phyloP scores from a whole-genome alignment of 2,797 vertebrate species.

The Coranthus polyacanthus region DNA sequence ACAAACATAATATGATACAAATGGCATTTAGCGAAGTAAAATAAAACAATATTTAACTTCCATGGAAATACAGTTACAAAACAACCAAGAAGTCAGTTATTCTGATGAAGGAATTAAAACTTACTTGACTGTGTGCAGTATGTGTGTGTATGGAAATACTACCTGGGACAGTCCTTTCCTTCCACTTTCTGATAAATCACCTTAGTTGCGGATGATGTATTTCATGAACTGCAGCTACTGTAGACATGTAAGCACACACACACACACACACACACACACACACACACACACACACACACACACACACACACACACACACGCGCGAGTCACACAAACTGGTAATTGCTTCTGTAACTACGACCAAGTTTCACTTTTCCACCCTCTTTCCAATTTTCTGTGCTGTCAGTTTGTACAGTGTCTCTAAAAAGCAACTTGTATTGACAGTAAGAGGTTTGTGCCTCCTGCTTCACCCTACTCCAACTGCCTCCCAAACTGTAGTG shows the following conservation, averaged over 20 bases:
- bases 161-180: conserved; percentile 30
- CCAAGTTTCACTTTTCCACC: conserved; percentile 59
- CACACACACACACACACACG: conserved; percentile 19
- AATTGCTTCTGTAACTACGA: conserved; percentile 73
- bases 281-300: conserved; percentile 14
- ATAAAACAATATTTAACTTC: not conserved
- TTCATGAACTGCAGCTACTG: conserved; percentile 14
- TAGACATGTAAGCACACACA: conserved; percentile 12
- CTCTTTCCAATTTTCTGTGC: conserved; percentile 72
- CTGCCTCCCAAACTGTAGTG: conserved; percentile 19
- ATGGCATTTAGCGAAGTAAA: not conserved
- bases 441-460: conserved; percentile 52
- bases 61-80: not conserved
- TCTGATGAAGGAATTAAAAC: not conserved
- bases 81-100: not conserved
- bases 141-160: conserved; percentile 15
- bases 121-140: not conserved
- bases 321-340: conserved; percentile 16
- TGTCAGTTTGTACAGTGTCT: conserved; percentile 65
- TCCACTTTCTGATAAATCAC: conserved; percentile 46
- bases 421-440: conserved; percentile 50
- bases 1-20: too few relatives aligned
- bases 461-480: conserved; percentile 21
- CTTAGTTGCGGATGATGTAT: conserved; percentile 34
- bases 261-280: conserved; percentile 14